These are phyloP conservation scores for Puffinus mauretanicus DNA, from an alignment of 2,113 vertebrate species.

Conservation along the genomic window DNA sequence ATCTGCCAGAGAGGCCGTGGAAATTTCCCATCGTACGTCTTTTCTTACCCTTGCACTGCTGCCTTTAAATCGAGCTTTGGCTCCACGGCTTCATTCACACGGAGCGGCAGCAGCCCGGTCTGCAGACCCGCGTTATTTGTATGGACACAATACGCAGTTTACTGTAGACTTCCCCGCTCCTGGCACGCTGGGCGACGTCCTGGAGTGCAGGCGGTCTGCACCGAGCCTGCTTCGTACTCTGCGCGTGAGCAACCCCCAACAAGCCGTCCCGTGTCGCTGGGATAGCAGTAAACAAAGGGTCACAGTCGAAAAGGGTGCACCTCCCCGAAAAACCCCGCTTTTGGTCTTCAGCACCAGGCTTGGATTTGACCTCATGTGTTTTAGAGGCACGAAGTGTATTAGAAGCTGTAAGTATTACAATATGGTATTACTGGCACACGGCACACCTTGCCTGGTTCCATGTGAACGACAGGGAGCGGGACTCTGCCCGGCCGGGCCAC, in stretches of 20 bases:
- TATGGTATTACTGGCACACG: no score
- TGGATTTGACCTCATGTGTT: not conserved
- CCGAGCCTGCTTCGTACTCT: not conserved
- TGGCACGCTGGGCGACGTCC: accelerated
- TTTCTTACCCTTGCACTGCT: not conserved
- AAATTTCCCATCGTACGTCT: accelerated
- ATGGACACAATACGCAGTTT: accelerated
- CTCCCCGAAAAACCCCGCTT: not conserved
- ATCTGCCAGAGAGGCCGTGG: not conserved
- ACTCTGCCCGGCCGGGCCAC: not conserved
- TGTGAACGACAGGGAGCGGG: not conserved
- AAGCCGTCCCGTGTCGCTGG: accelerated
- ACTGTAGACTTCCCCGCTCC: not conserved
- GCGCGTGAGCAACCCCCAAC: not conserved
- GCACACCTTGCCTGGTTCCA: not conserved
- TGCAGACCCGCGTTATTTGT: not conserved
- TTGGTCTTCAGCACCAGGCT: not conserved
- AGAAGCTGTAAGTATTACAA: not conserved
- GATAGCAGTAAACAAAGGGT: not conserved
- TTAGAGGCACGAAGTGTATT: not conserved
- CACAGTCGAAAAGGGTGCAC: not conserved
- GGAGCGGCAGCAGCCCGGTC: not conserved
- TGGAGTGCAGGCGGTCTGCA: not conserved
- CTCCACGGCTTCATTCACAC: not conserved
- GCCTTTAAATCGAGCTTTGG: not conserved